Evolutionary conservation across 2,797 vertebrate genomes (phyloP), one percentile per base, ranked within the genome.

Genomic region (Chromis chromis): DNA sequence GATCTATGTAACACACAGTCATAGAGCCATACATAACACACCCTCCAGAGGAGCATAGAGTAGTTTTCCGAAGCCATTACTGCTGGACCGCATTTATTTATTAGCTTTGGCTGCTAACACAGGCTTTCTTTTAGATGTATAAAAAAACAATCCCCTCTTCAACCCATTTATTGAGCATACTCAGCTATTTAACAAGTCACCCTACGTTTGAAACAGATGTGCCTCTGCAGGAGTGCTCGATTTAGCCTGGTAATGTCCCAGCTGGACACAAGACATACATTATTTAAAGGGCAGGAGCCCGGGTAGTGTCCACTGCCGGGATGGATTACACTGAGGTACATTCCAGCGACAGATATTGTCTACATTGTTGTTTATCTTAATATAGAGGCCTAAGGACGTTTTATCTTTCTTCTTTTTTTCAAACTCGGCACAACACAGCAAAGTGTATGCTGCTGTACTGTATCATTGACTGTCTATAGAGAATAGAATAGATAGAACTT

Each of bases 311-410:
- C 78, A 58, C 56, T 52, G 25, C 50, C 21, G 50, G 73, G 68
- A 74, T 80, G 76, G 70, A 88, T 86, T 60, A 52, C 56, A 70
- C 53, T 28, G 6, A 50, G 57, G n/a, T 69, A 55, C 62, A 46
- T 73, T 69, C 46, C 55, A 40, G 36, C 54, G 56, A 79, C 77
- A 60, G 49, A 82, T 85, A 63, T 71, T 67, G 63, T 88, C 58
- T 79, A 7, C 63, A 61, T 78, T 70, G 75, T 74, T 75, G 62
- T 87, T 87, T 82, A 76, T 87, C 81, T 89, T 87, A 78, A 81
- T 80, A 62, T 48, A 58, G 22, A 76, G 22, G 60, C 62, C 42
- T 40, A 21, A 0, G 16, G 52, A 59, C 39, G 58, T 31, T 31
- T 19, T n/a, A n/a, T n/a, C n/a, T n/a, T n/a, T n/a, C n/a, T n/a